Conservation (phyloP, 2,113 vertebrate species). For the Gyps fulvus region DNA sequence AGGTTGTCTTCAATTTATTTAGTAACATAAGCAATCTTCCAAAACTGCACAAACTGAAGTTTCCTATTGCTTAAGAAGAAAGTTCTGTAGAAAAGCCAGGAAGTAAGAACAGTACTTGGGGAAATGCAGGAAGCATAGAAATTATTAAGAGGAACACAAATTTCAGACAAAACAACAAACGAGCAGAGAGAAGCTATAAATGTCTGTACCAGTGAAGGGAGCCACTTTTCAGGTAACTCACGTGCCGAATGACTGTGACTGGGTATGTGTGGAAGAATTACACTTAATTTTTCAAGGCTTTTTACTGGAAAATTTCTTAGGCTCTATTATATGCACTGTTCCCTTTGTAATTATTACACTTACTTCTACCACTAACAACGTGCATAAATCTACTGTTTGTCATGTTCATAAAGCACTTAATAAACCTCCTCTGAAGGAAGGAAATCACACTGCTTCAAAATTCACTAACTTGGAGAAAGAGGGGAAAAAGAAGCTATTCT, state of each 20-base stretch:
- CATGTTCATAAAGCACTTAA: not conserved
- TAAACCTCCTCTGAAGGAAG: not conserved
- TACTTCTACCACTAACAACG: not conserved
- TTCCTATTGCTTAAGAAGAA: slow-evolving; percentile 21
- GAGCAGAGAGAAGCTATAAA: not conserved
- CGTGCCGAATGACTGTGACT: not conserved
- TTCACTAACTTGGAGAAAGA: not conserved
- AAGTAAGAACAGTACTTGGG: slow-evolving; percentile 3
- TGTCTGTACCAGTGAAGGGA: not conserved
- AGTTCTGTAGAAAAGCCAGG: slow-evolving; percentile 17
- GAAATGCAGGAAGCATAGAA: slow-evolving; percentile 9
- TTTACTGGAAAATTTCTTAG: slow-evolving; percentile 13
- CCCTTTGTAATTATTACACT: slow-evolving; percentile 6
- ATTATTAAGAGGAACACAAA: slow-evolving; percentile 16
- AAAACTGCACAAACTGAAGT: not conserved
- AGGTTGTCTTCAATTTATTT: not conserved
- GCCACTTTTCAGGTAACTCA: slow-evolving; percentile 29
- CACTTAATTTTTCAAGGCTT: slow-evolving; percentile 31
- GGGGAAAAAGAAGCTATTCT: slow-evolving; percentile 5
- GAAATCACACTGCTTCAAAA: not conserved
- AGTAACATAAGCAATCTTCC: slow-evolving; percentile 31
- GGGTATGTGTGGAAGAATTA: not conserved
- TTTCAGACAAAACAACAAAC: not conserved
- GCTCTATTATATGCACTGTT: not conserved
- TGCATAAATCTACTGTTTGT: slow-evolving; percentile 18